These are phyloP conservation scores for Therioaphis trifolii DNA, from an alignment of 2,888 invertebrate genomes.

Conservation along the genomic window DNA sequence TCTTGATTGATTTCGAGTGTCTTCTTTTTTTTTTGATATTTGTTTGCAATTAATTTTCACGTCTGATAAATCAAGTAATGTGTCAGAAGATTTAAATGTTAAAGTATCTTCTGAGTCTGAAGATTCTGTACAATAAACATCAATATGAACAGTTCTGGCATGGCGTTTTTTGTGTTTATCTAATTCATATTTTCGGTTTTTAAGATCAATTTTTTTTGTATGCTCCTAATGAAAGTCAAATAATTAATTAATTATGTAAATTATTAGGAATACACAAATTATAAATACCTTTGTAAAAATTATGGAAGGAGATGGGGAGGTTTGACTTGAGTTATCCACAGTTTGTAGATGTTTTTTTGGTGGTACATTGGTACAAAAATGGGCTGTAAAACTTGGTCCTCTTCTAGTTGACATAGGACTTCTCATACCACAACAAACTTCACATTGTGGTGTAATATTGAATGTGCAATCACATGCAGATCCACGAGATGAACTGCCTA, in stretches of 20 bases:
- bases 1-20: constrained; percentile 3
- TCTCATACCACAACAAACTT: constrained; percentile 65
- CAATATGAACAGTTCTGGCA: constrained; percentile 79
- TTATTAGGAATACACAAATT: background rate
- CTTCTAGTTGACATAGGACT: constrained; percentile 65
- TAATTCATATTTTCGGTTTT: constrained; percentile 46
- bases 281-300: constrained; percentile 51
- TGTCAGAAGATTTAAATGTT: constrained; percentile 28
- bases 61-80: constrained; percentile 48
- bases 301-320: constrained; percentile 58
- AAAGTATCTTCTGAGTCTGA: constrained; percentile 55
- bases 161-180: constrained; percentile 68
- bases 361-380: constrained; percentile 68
- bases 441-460: constrained; percentile 63
- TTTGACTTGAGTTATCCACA: constrained; percentile 48
- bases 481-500: constrained; percentile 39
- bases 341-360: constrained; percentile 64
- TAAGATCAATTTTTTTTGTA: constrained; percentile 28
- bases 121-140: constrained; percentile 80
- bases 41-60: constrained; percentile 49
- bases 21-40: constrained; percentile 33
- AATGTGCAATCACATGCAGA: constrained; percentile 37
- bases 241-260: background rate
- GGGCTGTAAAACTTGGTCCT: constrained; percentile 68
- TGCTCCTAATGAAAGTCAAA: constrained; percentile 50